phyloP scores from a whole-genome alignment of 1,140 invertebrate species.

The Anoplophora glabripennis region DNA sequence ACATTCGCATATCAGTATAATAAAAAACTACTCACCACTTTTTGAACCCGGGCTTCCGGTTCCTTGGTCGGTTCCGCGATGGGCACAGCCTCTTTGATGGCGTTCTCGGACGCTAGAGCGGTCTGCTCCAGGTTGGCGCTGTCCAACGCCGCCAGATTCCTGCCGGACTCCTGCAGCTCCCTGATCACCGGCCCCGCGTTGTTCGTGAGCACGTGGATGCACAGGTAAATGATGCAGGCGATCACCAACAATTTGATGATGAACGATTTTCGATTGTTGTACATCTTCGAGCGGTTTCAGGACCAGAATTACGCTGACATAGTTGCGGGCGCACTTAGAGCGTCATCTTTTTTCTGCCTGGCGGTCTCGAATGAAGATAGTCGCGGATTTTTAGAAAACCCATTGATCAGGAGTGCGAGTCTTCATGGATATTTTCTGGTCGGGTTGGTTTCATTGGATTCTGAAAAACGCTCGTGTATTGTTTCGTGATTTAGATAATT shows the following conservation, averaged over 20 bases:
- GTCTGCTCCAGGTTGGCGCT: slow-evolving; percentile 15
- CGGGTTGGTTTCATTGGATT: neutral
- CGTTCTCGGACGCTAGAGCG: slow-evolving; percentile 23
- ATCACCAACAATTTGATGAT: slow-evolving; percentile 39
- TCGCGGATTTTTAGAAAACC: slow-evolving; percentile 35
- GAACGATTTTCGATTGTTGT: slow-evolving; percentile 41
- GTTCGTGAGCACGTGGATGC: slow-evolving; percentile 36
- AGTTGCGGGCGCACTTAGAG: slow-evolving; percentile 1
- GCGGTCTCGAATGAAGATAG: slow-evolving; percentile 39
- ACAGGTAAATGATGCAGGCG: slow-evolving; percentile 36
- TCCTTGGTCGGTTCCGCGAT: slow-evolving; percentile 13
- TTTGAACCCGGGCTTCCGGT: neutral
- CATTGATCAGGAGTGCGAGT: slow-evolving; percentile 26
- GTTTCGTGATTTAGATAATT: no score
- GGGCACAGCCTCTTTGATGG: slow-evolving; percentile 1
- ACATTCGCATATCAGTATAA: no score
- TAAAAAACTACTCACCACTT: neutral
- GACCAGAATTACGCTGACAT: no score
- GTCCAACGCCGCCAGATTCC: slow-evolving; percentile 44
- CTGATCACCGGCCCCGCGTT: slow-evolving; percentile 40
- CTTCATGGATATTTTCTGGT: slow-evolving; percentile 14
- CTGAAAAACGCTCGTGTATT: no score
- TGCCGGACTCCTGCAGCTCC: slow-evolving; percentile 44
- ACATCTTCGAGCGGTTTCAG: no score
- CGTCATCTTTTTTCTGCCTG: slow-evolving; percentile 39